Evolutionary conservation across 2,888 invertebrate species (phyloP).

Genomic region (Amblyteles armatorius): DNA sequence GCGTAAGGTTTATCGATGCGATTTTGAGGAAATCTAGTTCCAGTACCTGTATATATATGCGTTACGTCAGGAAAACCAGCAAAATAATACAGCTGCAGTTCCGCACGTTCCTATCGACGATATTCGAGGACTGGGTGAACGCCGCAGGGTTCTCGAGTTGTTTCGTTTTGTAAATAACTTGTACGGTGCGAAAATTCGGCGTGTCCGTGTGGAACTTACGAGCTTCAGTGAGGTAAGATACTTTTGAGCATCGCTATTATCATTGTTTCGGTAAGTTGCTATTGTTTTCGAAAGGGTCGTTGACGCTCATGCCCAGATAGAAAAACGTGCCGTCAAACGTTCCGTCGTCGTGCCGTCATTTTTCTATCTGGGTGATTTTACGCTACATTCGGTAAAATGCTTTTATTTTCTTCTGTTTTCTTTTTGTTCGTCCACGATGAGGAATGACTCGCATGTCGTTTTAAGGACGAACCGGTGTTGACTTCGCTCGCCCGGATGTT

Average conservation of each 20-base stretch:
- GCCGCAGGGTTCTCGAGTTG: background rate
- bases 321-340: too few relatives aligned
- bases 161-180: background rate
- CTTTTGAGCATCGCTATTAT: background rate
- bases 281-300: slow-evolving; percentile 22
- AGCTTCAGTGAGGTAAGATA: background rate
- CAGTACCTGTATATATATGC: slow-evolving; percentile 79
- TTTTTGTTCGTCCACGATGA: background rate
- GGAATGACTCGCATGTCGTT: background rate
- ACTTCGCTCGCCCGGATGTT: slow-evolving; percentile 18
- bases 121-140: slow-evolving; percentile 22
- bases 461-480: background rate
- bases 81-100: slow-evolving; percentile 86
- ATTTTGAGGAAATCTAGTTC: slow-evolving; percentile 16
- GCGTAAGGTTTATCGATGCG: background rate
- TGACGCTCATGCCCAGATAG: background rate
- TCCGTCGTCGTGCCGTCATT: too few relatives aligned
- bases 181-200: background rate
- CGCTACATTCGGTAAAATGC: background rate
- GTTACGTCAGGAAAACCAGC: slow-evolving; percentile 83
- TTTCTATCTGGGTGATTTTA: too few relatives aligned
- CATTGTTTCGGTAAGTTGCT: too few relatives aligned
- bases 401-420: background rate
- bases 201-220: background rate
- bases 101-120: slow-evolving; percentile 82